Base-by-base conservation (phyloP, 2,113 vertebrate species). In the Strigops habroptila region DNA sequence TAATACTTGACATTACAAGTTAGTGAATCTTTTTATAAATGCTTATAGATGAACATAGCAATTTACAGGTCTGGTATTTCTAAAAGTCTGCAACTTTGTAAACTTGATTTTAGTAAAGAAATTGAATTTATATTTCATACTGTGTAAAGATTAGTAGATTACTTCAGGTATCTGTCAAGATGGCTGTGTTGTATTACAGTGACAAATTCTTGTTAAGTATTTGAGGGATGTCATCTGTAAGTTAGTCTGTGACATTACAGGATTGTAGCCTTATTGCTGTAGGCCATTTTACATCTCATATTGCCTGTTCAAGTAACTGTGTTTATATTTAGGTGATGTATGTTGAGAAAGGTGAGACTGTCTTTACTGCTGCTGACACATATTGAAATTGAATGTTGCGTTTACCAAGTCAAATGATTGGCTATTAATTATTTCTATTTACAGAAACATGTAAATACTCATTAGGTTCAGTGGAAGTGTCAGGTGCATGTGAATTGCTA, bases 241-340 rank as follows among this genome's bases (percentile, higher is more conserved):
- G 31, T 93, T 51, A 78, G 69, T 48, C 75, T 77, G 48, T 82
- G 48, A 63, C 60, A 37, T 69, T 69, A 49, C 60, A 81, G 44
- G 68, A 67, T 51, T 81, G 60, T 70, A 49, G 27, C 17, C 12
- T 65, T 92, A 17, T 49, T 76, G 7, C 43, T 52, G 30, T 70
- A 23, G 75, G 60, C 44, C 0, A 3, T 73, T 51, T 31, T 52
- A 21, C 7, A 0, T 89, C 73, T 97, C 94, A 23, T 60, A 52
- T 91, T 96, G 88, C 93, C 31, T 41, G 64, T 92, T 85, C 77
- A 43, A 86, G 80, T 96, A 96, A 83, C 93, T 75, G 55, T 91
- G 71, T 92, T 97, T 97, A 91, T 97, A 95, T 97, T 97, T 96
- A 97, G 96, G 71, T 82, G 51, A 70, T 96, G 97, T 98, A 91